Percentiles rank a stretch among this genome's conserved stretches.
Evolutionary conservation across 2,113 vertebrate genomes (phyloP).

Genomic region (Carassius carassius): DNA sequence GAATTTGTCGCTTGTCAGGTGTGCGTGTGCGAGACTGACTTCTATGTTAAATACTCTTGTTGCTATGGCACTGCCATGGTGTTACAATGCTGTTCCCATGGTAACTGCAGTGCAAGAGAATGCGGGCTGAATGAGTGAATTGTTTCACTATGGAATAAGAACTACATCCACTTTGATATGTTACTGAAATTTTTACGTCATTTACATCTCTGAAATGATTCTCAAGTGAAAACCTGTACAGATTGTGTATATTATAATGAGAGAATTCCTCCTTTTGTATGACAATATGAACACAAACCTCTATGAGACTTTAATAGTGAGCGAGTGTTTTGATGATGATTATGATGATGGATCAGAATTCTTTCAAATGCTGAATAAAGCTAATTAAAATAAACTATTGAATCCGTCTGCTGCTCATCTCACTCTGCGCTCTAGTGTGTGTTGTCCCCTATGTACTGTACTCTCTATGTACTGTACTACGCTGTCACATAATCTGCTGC

Average conservation of each 20-base stretch:
- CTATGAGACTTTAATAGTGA: conserved; percentile 72
- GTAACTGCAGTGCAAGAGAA: conserved; percentile 19
- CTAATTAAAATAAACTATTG: conserved; percentile 33
- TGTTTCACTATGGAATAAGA: conserved; percentile 27
- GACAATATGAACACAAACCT: conserved; percentile 71
- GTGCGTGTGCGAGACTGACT: background rate
- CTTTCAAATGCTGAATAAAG: conserved; percentile 81
- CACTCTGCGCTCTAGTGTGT: no score
- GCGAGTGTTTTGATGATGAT: conserved; percentile 66
- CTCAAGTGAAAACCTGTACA: conserved; percentile 80
- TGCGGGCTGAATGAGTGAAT: conserved; percentile 31
- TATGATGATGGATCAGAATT: conserved; percentile 68
- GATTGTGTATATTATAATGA: conserved; percentile 84
- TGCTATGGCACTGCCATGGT: conserved; percentile 27
- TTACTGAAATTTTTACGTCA: conserved; percentile 68
- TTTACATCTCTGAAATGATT: conserved; percentile 57
- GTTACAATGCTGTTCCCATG: conserved; percentile 36
- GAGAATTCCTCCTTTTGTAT: conserved; percentile 78
- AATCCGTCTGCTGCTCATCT: conserved; percentile 37
- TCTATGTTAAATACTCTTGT: conserved; percentile 15
- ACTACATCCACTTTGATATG: conserved; percentile 73
- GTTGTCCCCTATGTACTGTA: no score
- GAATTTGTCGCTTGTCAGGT: background rate
- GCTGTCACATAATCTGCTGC: no score
- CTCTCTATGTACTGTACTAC: no score